Evolutionary conservation across 2,113 vertebrate species (phyloP).

Genomic region (Butorides virescens): DNA sequence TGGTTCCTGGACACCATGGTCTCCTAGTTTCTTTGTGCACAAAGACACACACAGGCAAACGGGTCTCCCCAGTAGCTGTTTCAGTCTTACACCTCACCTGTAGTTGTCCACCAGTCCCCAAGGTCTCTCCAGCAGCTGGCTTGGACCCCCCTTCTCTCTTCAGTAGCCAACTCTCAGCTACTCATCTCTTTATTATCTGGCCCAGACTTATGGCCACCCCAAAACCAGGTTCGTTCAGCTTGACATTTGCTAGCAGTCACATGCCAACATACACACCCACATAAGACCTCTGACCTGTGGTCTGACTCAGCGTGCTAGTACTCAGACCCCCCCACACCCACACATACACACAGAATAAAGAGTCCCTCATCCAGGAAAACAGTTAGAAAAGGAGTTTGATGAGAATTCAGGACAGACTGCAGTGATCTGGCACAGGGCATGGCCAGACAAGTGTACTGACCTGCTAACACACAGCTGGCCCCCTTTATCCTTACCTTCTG

Average conservation of each 20-base stretch:
- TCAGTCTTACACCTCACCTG: not conserved
- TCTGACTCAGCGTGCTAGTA: not conserved
- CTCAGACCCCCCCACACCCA: not conserved
- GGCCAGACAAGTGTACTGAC: not conserved
- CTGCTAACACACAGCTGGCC: not conserved
- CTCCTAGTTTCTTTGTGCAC: not conserved
- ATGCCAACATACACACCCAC: too few species aligned
- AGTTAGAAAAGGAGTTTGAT: not conserved
- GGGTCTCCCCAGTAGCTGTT: not conserved
- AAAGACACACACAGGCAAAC: not conserved
- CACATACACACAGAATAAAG: not conserved
- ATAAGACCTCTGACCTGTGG: not conserved
- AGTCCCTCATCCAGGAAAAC: not conserved
- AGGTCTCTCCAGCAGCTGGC: not conserved
- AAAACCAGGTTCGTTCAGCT: not conserved
- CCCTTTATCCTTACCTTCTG: not conserved
- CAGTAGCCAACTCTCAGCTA: not conserved
- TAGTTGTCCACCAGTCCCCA: not conserved
- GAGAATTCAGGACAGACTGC: not conserved
- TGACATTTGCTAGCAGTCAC: not conserved
- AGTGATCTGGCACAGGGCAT: too few species aligned
- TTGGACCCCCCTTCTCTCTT: not conserved
- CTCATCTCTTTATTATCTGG: not conserved
- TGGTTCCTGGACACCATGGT: not conserved
- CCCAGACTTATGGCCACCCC: too few species aligned